Evolutionary conservation across 2,888 invertebrate genomes (phyloP).

Genomic region (Eupelmus urozonus): DNA sequence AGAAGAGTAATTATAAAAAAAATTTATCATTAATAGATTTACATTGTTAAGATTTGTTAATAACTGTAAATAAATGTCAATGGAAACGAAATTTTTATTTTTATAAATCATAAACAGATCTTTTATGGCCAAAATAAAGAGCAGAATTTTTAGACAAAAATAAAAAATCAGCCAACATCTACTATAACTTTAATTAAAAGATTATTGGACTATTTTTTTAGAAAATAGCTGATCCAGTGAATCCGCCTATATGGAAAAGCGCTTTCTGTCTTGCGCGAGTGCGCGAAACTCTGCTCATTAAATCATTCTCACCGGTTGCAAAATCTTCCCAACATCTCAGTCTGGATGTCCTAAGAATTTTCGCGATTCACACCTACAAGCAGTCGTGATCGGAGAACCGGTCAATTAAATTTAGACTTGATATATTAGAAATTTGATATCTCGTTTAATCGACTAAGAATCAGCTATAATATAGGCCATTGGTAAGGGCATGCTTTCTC

Average conservation of each 20-base stretch:
- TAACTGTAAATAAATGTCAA: too few species aligned
- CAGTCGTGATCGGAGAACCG: background rate
- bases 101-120: background rate
- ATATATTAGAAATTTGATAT: too few species aligned
- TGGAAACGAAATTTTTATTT: too few species aligned
- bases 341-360: slow-evolving; percentile 2
- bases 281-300: background rate
- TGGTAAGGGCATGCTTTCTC: too few species aligned
- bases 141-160: background rate
- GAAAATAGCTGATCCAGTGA: background rate
- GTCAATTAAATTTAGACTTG: too few species aligned
- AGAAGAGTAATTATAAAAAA: too few species aligned
- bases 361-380: background rate
- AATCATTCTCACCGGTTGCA: background rate
- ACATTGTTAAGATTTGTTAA: too few species aligned
- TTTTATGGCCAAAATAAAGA: background rate
- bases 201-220: background rate
- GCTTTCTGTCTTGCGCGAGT: slow-evolving; percentile 6
- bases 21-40: too few species aligned
- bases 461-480: too few species aligned
- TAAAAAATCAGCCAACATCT: background rate
- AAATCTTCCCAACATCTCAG: background rate
- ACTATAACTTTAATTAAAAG: background rate
- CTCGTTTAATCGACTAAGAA: too few species aligned
- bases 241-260: background rate